Conservation (phyloP, 2,113 vertebrate species). For the Malurus elegans region DNA sequence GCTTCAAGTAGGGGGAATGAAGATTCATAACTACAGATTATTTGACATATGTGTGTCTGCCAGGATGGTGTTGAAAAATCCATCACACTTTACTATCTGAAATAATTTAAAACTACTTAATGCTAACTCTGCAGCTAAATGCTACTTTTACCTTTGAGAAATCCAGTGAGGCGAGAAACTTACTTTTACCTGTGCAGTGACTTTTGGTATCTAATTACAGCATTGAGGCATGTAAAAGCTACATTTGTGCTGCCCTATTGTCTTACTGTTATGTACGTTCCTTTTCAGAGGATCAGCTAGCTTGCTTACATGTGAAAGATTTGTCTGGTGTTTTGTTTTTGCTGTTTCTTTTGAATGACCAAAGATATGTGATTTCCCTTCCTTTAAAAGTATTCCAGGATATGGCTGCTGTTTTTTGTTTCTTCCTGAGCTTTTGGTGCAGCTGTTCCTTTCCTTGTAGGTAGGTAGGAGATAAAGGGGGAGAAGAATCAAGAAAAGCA, state of each 20-base stretch:
- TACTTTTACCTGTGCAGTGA: not conserved
- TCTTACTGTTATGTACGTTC: not conserved
- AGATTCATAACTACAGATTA: not conserved
- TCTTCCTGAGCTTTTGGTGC: not conserved
- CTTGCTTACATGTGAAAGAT: not conserved
- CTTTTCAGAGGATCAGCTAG: not conserved
- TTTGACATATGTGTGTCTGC: not conserved
- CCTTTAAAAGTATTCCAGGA: not conserved
- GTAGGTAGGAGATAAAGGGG: not conserved
- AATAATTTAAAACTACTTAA: not conserved
- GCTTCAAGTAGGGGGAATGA: not conserved
- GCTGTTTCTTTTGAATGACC: not conserved
- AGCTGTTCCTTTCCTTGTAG: not conserved
- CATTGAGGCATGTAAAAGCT: not conserved
- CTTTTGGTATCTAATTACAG: not conserved
- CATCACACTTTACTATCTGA: not conserved
- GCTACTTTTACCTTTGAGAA: not conserved
- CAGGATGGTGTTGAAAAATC: not conserved
- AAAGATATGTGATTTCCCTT: not conserved
- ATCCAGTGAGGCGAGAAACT: not conserved
- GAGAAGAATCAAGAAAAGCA: not conserved
- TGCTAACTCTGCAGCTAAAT: not conserved
- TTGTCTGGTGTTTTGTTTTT: not conserved
- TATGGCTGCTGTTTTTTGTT: not conserved
- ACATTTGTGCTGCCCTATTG: not conserved